Conservation (phyloP, 2,113 vertebrate species). For the Pionites leucogaster region DNA sequence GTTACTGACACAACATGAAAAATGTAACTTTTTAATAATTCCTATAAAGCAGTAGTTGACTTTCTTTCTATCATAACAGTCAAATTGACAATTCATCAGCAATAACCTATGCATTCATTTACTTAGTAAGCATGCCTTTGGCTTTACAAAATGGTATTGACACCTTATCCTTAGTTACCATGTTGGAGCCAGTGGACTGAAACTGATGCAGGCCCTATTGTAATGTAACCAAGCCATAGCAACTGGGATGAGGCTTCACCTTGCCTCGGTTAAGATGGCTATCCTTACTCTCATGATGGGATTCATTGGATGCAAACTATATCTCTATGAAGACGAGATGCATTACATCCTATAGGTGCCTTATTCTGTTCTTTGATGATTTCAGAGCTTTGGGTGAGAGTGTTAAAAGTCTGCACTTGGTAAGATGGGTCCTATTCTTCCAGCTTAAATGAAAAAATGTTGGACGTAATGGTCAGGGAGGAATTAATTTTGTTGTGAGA, state of each 20-base stretch:
- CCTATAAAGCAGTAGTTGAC: neutral
- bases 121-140: neutral
- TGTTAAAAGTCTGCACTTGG: neutral
- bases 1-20: neutral
- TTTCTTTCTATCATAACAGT: neutral
- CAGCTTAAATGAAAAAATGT: neutral
- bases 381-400: neutral
- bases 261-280: neutral
- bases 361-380: neutral
- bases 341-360: neutral
- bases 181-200: neutral
- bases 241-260: neutral
- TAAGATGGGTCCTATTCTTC: neutral
- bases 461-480: neutral
- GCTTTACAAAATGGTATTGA: neutral
- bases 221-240: neutral
- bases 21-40: neutral
- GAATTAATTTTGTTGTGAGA: neutral
- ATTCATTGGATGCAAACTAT: neutral
- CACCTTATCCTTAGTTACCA: neutral
- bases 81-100: neutral
- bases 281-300: neutral
- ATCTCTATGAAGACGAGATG: neutral
- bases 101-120: neutral
- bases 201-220: neutral